phyloP scores from a whole-genome alignment of 2,888 invertebrate species.

The Camptogramma bilineatum region DNA sequence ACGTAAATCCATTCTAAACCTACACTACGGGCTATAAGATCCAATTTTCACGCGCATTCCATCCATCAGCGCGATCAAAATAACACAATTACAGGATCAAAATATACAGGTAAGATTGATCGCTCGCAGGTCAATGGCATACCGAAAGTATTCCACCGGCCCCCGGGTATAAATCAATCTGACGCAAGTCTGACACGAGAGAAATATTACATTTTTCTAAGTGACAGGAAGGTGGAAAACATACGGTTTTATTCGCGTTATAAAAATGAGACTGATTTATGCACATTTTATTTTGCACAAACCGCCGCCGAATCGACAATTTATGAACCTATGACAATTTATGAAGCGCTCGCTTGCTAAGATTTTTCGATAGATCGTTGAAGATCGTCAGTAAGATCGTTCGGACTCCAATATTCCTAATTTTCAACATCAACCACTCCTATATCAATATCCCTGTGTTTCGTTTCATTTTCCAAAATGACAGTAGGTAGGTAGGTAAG shows the following conservation, averaged over 20 bases:
- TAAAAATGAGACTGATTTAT: conserved; percentile 13
- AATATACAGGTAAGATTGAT: conserved; percentile 57
- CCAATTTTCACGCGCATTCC: background rate
- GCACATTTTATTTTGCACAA: background rate
- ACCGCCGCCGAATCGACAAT: no score
- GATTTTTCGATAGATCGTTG: no score
- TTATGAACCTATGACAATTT: no score
- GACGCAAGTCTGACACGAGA: conserved; percentile 46
- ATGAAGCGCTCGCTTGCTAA: no score
- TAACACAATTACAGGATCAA: conserved; percentile 54
- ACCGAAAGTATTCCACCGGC: conserved; percentile 55
- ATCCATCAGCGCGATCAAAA: conserved; percentile 30
- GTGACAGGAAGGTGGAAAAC: conserved; percentile 41
- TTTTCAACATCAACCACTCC: no score
- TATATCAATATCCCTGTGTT: no score
- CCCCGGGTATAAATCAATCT: conserved; percentile 67
- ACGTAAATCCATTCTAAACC: no score
- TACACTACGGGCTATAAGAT: no score
- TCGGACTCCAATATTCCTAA: no score
- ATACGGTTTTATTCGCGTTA: conserved; percentile 39
- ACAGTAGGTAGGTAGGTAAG: no score
- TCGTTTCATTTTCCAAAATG: no score
- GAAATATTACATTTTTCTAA: conserved; percentile 57
- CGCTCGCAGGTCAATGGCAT: conserved; percentile 47
- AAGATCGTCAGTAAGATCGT: no score